These are phyloP conservation scores for Galemys pyrenaicus DNA, from an alignment of 2,113 vertebrate genomes.

Conservation along the genomic window DNA sequence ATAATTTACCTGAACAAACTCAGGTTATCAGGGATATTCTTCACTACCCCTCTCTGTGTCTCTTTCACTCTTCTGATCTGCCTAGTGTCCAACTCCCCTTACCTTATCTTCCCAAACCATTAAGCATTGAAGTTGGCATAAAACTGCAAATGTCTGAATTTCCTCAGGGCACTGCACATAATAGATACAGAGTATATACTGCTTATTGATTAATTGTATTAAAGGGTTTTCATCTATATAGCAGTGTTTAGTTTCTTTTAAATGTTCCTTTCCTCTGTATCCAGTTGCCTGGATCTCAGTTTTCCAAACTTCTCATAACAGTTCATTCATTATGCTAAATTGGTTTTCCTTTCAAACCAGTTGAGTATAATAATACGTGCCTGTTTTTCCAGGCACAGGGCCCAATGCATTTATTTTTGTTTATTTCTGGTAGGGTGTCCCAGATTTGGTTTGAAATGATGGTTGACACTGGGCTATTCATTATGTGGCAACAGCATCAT, in stretches of 20 bases:
- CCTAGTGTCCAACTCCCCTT: background rate
- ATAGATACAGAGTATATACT: background rate
- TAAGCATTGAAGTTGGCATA: background rate
- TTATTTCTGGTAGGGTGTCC: background rate
- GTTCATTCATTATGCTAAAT: slow-evolving; percentile 18
- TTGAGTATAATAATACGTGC: background rate
- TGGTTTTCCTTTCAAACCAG: background rate
- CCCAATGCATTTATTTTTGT: background rate
- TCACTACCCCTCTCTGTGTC: background rate
- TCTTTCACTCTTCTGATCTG: background rate
- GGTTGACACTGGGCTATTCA: background rate
- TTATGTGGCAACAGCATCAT: background rate
- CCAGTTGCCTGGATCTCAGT: background rate
- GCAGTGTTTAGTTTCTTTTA: background rate
- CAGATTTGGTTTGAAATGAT: slow-evolving; percentile 48
- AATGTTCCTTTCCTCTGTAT: background rate
- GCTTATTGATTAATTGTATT: background rate
- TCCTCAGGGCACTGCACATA: background rate
- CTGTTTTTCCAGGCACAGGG: background rate
- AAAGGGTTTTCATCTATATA: background rate
- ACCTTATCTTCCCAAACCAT: background rate
- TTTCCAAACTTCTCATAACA: background rate
- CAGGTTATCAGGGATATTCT: background rate
- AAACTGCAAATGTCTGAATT: background rate
- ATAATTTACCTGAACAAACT: background rate